Conservation (phyloP, 2,113 vertebrate genomes). For the Solea senegalensis region DNA sequence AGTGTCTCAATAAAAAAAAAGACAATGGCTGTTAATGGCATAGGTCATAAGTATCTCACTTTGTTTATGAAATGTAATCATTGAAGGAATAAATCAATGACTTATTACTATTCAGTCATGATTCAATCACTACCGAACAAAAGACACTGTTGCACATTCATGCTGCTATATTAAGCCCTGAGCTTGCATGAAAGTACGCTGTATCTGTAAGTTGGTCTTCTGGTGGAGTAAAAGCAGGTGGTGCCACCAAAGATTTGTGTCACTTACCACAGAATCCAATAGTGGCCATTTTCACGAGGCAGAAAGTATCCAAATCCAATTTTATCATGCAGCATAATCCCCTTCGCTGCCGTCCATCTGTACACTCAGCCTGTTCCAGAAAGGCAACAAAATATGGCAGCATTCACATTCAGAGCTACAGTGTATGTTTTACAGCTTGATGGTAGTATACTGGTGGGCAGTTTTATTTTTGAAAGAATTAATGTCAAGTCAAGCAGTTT, state of each 20-base stretch:
- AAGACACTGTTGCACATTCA: no score
- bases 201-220: no score
- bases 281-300: background rate
- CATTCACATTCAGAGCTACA: background rate
- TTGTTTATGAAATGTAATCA: no score
- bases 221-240: background rate
- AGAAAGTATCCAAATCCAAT: background rate
- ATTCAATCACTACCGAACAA: no score
- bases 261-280: background rate
- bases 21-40: no score
- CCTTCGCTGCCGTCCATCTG: background rate
- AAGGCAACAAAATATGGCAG: background rate
- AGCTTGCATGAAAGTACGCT: no score
- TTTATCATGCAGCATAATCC: background rate
- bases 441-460: background rate
- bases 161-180: no score
- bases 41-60: no score
- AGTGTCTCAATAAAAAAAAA: no score
- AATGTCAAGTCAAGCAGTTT: no score
- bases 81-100: no score
- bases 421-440: constrained; percentile 6
- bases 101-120: no score
- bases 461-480: background rate
- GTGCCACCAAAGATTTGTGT: background rate
- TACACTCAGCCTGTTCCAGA: background rate